Evolutionary conservation across 2,888 invertebrate genomes (phyloP), one percentile per base, ranked within the genome.

Genomic region (Hofmannophila pseudospretella): DNA sequence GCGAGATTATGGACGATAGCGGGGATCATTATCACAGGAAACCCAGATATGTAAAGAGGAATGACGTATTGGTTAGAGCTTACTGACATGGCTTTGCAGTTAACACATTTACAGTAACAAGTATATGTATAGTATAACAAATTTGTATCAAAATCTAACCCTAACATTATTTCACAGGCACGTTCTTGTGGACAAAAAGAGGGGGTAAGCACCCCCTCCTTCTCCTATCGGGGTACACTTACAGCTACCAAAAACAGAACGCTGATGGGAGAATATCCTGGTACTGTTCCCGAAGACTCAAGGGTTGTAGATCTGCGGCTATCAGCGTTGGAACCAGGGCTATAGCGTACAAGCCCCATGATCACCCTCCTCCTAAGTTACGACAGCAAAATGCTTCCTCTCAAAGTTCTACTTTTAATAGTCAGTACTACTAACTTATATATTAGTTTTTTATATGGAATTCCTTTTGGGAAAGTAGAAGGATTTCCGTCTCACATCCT

Each of bases 281-380:
- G 86, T 85, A 85, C 51, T 86, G 86, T 43, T 86, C 86, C 0
- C 54, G 80, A 43, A 68, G 84, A 38, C 54, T 84, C 30, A 81
- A 76, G 34, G 86, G 86, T 0, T 86, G 86, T 50, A 67, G 71
- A 30, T 78, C 81, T 1, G 70, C 81, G 0, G 85, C 82, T 1
- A 68, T 79, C 34, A 85, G 80, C 41, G 49, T 76, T 14, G 82
- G 80, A 0, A 61, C 61, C 4, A 58, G 44, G 35, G 73, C 67
- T 0, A 57, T 56, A 25, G 46, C 69, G 0, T 55, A 62, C 25
- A 81, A 78, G 14, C 54, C 60, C 0, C 85, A 86, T 31, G 79
- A 85, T 31, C 86, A 86, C 26, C 49, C 54, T 0, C 82, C 82
- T 0, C 81, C 80, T 0, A 74, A 58, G 46, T 44, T 71, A 5